Evolutionary conservation across 2,113 vertebrate genomes (phyloP).

Genomic region (Carollia perspicillata): DNA sequence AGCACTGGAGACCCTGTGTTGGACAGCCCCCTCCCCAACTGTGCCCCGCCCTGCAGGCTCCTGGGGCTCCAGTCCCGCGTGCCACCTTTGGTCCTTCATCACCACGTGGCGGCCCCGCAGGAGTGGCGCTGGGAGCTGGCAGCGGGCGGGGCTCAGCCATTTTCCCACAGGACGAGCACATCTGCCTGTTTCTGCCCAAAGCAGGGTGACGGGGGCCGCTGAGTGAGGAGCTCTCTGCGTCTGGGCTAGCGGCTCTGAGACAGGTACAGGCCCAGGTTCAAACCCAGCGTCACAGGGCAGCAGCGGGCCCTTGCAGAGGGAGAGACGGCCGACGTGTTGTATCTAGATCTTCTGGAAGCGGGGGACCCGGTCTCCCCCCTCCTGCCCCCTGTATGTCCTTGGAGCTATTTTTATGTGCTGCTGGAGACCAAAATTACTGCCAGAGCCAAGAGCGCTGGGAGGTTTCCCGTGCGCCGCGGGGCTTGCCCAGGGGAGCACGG

Average conservation of each 20-base stretch:
- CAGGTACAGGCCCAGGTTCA: neutral
- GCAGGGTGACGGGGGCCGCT: neutral
- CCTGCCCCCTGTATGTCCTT: constrained; percentile 43
- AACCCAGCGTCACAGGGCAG: neutral
- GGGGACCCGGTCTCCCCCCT: constrained; percentile 25
- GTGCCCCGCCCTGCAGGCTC: neutral
- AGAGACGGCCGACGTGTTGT: neutral
- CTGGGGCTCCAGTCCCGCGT: neutral
- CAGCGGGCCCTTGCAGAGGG: neutral
- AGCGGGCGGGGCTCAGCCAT: neutral
- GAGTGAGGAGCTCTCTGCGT: neutral
- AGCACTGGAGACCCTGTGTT: neutral
- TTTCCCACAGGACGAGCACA: neutral
- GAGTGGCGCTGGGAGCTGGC: neutral
- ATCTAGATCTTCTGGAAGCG: constrained; percentile 8
- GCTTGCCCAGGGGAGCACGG: neutral
- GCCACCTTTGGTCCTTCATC: neutral
- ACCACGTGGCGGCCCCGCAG: neutral
- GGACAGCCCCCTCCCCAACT: neutral
- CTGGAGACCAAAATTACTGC: constrained; percentile 60
- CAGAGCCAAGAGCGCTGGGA: constrained; percentile 12
- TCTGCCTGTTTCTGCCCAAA: neutral
- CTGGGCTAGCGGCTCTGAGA: neutral
- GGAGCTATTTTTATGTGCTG: constrained; percentile 72
- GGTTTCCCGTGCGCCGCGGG: neutral